phyloP scores from a whole-genome alignment of 2,888 invertebrate species.

The Sinotaia quadrata region DNA sequence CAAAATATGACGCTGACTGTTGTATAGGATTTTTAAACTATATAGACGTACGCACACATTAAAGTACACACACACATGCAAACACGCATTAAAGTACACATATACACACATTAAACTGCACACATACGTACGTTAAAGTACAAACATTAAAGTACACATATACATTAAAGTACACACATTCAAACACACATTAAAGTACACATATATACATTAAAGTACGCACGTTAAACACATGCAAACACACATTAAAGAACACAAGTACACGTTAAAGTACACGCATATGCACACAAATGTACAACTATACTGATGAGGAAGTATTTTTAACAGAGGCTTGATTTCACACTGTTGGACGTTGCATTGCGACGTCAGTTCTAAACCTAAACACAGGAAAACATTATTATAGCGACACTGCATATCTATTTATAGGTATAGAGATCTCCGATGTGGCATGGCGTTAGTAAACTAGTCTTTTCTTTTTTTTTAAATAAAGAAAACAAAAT shows the following conservation, averaged over 20 bases:
- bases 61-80: neutral
- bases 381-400: too few species aligned
- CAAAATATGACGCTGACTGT: neutral
- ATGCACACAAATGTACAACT: neutral
- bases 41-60: neutral
- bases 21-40: neutral
- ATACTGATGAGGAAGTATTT: neutral
- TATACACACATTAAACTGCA: neutral
- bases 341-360: too few species aligned
- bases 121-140: too few species aligned
- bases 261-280: constrained; percentile 3
- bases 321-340: too few species aligned
- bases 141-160: too few species aligned
- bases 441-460: too few species aligned
- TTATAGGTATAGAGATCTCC: too few species aligned
- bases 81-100: neutral
- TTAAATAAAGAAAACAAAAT: too few species aligned
- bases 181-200: neutral
- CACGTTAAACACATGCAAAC: neutral
- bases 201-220: neutral
- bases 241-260: neutral
- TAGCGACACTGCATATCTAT: too few species aligned
- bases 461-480: too few species aligned
- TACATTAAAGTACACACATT: neutral
- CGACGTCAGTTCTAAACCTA: too few species aligned